These are phyloP conservation scores for Sphaerophoria taeniata DNA, from an alignment of 2,888 invertebrate genomes.

Conservation along the genomic window DNA sequence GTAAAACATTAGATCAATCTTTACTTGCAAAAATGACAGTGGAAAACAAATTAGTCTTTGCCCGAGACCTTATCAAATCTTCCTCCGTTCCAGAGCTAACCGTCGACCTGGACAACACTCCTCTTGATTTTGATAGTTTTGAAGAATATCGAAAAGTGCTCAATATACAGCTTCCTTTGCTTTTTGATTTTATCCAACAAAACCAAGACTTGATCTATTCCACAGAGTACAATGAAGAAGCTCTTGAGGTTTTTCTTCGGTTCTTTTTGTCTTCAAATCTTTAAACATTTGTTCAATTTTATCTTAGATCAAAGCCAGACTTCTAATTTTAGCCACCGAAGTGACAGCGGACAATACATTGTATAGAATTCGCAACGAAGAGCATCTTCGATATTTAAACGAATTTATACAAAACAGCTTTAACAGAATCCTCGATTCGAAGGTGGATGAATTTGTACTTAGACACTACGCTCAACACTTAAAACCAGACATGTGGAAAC, in stretches of 20 bases:
- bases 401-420: constrained; percentile 68
- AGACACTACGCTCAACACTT: constrained; percentile 78
- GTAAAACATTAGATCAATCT: too few relatives aligned
- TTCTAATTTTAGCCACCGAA: constrained; percentile 79
- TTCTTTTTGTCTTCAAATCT: neutral
- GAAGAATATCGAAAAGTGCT: constrained; percentile 76
- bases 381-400: constrained; percentile 76
- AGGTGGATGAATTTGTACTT: constrained; percentile 75
- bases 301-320: constrained; percentile 76
- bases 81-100: constrained; percentile 78
- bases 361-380: constrained; percentile 75
- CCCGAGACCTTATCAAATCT: constrained; percentile 59
- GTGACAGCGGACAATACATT: constrained; percentile 77
- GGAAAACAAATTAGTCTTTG: constrained; percentile 56
- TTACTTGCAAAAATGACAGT: neutral
- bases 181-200: constrained; percentile 79
- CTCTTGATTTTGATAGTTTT: constrained; percentile 77
- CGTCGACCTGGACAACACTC: constrained; percentile 78
- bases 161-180: constrained; percentile 77
- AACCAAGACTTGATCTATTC: constrained; percentile 59
- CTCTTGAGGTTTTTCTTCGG: constrained; percentile 42
- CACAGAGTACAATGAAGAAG: constrained; percentile 37
- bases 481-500: constrained; percentile 78
- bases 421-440: constrained; percentile 27
- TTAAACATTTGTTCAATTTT: neutral